phyloP scores from a whole-genome alignment of 2,888 invertebrate genomes.

The Cephus pygmeus region DNA sequence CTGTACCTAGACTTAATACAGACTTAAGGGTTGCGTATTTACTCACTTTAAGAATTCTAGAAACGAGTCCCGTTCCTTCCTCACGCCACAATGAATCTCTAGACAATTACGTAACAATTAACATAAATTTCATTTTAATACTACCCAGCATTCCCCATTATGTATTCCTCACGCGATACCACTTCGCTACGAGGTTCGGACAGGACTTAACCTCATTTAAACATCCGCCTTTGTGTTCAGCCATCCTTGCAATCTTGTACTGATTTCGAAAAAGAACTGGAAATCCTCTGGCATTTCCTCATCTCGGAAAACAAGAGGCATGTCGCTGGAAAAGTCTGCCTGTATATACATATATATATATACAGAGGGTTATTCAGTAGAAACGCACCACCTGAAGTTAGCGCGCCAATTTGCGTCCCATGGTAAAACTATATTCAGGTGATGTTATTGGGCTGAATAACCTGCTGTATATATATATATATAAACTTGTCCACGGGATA shows the following conservation, averaged over 20 bases:
- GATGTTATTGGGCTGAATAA: too few relatives aligned
- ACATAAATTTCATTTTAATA: slow-evolving; percentile 12
- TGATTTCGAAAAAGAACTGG: not conserved
- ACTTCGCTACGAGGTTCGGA: not conserved
- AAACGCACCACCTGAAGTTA: too few relatives aligned
- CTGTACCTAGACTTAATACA: not conserved
- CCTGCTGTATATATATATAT: too few relatives aligned
- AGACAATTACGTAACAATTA: slow-evolving; percentile 13
- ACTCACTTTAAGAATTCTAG: too few relatives aligned
- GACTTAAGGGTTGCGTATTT: too few relatives aligned
- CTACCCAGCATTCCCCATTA: not conserved
- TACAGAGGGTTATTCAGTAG: too few relatives aligned
- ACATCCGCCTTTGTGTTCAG: slow-evolving; percentile 4
- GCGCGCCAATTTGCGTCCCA: too few relatives aligned
- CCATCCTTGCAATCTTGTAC: not conserved
- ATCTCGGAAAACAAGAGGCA: not conserved
- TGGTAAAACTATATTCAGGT: too few relatives aligned
- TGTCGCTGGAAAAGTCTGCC: not conserved
- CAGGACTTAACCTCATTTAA: slow-evolving; percentile 9
- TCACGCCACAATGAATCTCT: slow-evolving; percentile 8
- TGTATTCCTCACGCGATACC: slow-evolving; percentile 4
- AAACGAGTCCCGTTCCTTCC: not conserved
- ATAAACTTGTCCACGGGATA: too few relatives aligned
- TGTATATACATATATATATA: too few relatives aligned
- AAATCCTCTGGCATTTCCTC: not conserved